Percentiles rank a stretch among this genome's conserved stretches.
phyloP scores from a whole-genome alignment of 1,140 invertebrate genomes.

The Solenopsis invicta region DNA sequence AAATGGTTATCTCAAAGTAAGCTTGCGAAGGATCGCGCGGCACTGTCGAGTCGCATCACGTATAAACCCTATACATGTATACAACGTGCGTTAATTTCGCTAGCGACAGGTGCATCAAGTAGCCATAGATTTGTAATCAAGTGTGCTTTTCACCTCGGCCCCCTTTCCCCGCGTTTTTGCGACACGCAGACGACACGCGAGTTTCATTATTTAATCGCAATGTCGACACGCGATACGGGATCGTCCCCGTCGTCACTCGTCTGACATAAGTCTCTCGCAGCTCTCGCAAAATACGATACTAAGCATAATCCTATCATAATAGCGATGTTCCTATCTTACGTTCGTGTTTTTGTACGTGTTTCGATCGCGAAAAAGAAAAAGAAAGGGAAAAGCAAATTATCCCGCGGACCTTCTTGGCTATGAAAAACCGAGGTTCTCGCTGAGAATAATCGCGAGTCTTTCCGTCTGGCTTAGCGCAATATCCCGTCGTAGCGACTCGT shows the following conservation, averaged over 20 bases:
- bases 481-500: conserved; percentile 58
- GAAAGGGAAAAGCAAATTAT: not conserved
- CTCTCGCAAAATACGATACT: conserved; percentile 21
- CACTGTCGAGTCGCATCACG: conserved; percentile 45
- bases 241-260: not conserved
- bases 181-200: conserved; percentile 30
- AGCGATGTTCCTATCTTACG: conserved; percentile 83
- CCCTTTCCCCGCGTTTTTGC: conserved; percentile 14
- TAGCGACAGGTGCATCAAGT: conserved; percentile 61
- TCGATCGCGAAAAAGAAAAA: not conserved
- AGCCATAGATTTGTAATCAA: conserved; percentile 65
- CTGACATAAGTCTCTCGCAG: conserved; percentile 9
- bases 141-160: conserved; percentile 50
- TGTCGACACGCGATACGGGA: not conserved
- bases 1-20: conserved; percentile 22
- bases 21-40: conserved; percentile 60
- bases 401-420: conserved; percentile 24
- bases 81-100: conserved; percentile 59
- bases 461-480: conserved; percentile 59
- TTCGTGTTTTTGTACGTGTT: conserved; percentile 71
- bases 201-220: conserved; percentile 36
- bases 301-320: conserved; percentile 65
- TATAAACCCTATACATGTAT: conserved; percentile 57
- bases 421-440: conserved; percentile 23
- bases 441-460: conserved; percentile 45